Percentiles rank a stretch among this genome's conserved stretches.
phyloP scores from a whole-genome alignment of 2,113 vertebrate species.

The Suncus etruscus region DNA sequence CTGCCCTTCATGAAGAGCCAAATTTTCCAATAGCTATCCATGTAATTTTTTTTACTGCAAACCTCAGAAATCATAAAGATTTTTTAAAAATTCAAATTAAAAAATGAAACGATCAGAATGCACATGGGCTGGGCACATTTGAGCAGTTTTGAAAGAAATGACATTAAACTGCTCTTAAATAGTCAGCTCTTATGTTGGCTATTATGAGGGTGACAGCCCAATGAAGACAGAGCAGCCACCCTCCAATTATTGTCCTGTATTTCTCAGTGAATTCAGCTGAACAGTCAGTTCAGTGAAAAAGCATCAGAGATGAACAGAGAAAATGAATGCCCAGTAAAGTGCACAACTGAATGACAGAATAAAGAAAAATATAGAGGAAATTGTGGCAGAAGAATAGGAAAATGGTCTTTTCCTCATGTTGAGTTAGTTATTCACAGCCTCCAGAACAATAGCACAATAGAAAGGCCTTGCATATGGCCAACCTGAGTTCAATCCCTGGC shows the following conservation, averaged over 20 bases:
- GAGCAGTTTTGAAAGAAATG: too few species aligned
- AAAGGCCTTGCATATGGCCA: too few species aligned
- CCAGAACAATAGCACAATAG: background rate
- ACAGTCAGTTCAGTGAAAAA: rapidly evolving
- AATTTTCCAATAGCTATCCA: background rate
- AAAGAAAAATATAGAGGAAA: background rate
- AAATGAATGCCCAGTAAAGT: background rate
- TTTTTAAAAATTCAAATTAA: background rate
- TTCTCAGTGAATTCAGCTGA: background rate
- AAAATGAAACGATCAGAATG: background rate
- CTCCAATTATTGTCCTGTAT: rapidly evolving
- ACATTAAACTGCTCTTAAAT: rapidly evolving
- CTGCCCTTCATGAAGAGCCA: background rate
- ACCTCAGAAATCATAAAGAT: background rate
- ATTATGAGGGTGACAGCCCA: too few species aligned
- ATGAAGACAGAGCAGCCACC: rapidly evolving
- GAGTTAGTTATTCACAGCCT: background rate
- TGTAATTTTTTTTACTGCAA: background rate
- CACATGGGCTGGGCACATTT: background rate
- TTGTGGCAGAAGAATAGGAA: background rate
- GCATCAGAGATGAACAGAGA: background rate
- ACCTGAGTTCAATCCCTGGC: too few species aligned
- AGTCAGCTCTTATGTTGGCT: background rate
- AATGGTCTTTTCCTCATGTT: background rate
- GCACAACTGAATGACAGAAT: too few species aligned